Conservation (phyloP, 2,797 vertebrate genomes). For the Ambastaia sidthimunki region DNA sequence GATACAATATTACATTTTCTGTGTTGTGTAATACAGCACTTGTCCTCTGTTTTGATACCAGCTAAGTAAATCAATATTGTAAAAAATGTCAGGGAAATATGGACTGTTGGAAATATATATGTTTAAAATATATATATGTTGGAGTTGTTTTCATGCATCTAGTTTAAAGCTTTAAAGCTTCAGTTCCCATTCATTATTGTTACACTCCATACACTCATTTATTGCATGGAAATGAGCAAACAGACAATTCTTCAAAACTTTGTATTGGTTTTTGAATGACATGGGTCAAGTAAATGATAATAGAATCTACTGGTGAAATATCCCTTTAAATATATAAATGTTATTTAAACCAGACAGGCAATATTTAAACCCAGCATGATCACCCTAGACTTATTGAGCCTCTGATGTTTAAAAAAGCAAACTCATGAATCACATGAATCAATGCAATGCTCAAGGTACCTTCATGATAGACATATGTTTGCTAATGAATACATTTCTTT, state of each 20-base stretch:
- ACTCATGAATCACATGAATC: constrained; percentile 14
- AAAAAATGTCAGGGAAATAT: neutral
- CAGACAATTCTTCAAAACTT: neutral
- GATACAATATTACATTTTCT: constrained; percentile 44
- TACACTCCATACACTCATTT: no score
- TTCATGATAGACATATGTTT: constrained; percentile 24
- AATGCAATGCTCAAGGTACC: constrained; percentile 35
- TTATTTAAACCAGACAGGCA: constrained; percentile 14
- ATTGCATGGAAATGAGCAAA: neutral
- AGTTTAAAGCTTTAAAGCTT: neutral
- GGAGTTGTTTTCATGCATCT: no score
- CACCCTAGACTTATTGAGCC: constrained; percentile 19
- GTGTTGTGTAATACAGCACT: constrained; percentile 22
- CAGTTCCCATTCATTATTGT: no score
- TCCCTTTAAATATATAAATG: neutral
- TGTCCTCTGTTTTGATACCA: constrained; percentile 17
- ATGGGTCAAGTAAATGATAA: neutral
- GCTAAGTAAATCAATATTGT: constrained; percentile 20
- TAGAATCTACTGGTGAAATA: neutral
- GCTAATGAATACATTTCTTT: constrained; percentile 44
- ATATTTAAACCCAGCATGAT: constrained; percentile 10
- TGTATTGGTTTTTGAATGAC: neutral
- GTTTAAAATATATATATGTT: no score
- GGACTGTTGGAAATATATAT: no score
- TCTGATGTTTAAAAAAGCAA: constrained; percentile 36